phyloP scores from a whole-genome alignment of 2,888 invertebrate genomes.

The Boloria euphrosyne region DNA sequence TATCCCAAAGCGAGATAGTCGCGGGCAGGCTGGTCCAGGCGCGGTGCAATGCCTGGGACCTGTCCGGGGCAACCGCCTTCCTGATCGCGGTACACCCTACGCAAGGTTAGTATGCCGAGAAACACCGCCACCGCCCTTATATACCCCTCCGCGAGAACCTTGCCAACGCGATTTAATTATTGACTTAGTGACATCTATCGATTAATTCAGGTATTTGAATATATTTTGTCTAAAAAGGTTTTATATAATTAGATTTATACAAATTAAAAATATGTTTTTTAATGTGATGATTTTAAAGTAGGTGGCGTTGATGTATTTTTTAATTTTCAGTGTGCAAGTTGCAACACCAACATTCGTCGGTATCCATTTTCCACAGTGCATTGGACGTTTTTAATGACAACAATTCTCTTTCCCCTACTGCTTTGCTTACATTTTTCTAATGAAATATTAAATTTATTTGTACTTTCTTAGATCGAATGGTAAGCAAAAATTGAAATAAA shows the following conservation, averaged over 20 bases:
- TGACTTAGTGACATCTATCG: constrained; percentile 66
- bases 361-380: no score
- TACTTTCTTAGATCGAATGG: no score
- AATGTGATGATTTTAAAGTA: neutral
- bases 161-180: constrained; percentile 59
- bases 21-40: constrained; percentile 83
- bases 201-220: constrained; percentile 16
- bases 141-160: constrained; percentile 50
- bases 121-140: constrained; percentile 43
- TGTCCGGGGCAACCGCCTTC: constrained; percentile 84
- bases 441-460: no score
- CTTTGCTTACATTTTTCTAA: no score
- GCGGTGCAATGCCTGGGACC: constrained; percentile 86
- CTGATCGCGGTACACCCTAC: constrained; percentile 88
- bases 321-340: no score
- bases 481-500: no score
- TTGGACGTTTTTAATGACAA: no score
- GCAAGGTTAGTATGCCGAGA: constrained; percentile 85
- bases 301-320: no score
- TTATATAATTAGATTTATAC: neutral
- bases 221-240: neutral
- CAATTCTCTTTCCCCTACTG: no score
- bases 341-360: no score
- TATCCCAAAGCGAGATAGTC: constrained; percentile 81
- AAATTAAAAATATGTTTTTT: neutral